Evolutionary conservation across 2,888 invertebrate species (phyloP).

Genomic region (Sialis fuliginosa): DNA sequence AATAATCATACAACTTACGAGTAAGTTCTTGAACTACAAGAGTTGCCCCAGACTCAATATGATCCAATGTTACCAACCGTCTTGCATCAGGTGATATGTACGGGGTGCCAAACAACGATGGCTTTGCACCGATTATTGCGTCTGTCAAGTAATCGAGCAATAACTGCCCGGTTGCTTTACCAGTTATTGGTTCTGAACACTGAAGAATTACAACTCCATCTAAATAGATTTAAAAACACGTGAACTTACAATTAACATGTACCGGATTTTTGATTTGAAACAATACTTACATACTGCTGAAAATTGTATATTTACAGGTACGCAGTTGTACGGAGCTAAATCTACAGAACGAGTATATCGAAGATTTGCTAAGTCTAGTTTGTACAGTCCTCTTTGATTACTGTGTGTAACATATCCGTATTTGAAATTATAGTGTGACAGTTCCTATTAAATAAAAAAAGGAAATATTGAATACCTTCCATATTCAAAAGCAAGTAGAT

Average conservation of each 20-base stretch:
- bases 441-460: constrained; percentile 24
- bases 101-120: constrained; percentile 42
- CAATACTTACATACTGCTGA: constrained; percentile 47
- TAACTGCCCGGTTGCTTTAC: constrained; percentile 43
- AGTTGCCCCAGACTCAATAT: constrained; percentile 34
- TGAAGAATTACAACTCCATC: constrained; percentile 55
- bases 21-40: constrained; percentile 45
- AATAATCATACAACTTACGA: constrained; percentile 24
- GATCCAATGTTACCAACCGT: constrained; percentile 46
- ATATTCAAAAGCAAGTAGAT: neutral
- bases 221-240: constrained; percentile 18
- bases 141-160: constrained; percentile 56
- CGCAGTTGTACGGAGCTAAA: constrained; percentile 52
- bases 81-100: constrained; percentile 53
- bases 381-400: constrained; percentile 53
- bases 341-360: constrained; percentile 53
- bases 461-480: constrained; percentile 4
- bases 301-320: constrained; percentile 48
- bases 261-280: neutral
- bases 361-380: constrained; percentile 51
- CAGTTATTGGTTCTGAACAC: constrained; percentile 47
- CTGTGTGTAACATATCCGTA: constrained; percentile 59
- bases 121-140: constrained; percentile 42
- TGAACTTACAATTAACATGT: neutral
- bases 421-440: constrained; percentile 36